A percentile compares a stretch with the other conserved stretches of the same genome.
Evolutionary conservation across 2,113 vertebrate species (phyloP).

Genomic region (Sitta europaea): DNA sequence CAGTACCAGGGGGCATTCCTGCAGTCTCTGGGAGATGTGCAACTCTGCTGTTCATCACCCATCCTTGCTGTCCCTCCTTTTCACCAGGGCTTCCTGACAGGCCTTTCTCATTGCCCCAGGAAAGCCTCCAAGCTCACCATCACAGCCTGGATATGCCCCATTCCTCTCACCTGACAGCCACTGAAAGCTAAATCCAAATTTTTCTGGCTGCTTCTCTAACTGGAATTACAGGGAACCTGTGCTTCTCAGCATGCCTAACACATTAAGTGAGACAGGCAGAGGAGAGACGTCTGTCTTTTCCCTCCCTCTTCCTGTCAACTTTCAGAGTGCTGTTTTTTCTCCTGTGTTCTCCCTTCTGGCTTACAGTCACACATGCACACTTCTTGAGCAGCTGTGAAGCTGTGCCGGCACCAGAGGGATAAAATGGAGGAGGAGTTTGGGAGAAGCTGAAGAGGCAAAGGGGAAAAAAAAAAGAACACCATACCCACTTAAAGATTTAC

Average conservation of each 20-base stretch:
- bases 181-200: neutral
- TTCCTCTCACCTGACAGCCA: neutral
- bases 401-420: neutral
- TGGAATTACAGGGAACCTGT: neutral
- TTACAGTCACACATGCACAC: neutral
- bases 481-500: neutral
- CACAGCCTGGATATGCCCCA: neutral
- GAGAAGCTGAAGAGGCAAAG: neutral
- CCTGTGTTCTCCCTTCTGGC: neutral
- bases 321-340: neutral
- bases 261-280: neutral
- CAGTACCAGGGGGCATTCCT: neutral
- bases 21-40: neutral
- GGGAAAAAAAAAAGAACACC: neutral
- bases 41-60: neutral
- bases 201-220: neutral
- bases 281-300: neutral
- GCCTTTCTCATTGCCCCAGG: rapidly evolving
- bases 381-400: neutral
- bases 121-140: neutral
- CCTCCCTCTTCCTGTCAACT: neutral
- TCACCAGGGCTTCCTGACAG: neutral
- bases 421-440: neutral
- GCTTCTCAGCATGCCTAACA: neutral
- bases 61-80: neutral